Evolutionary conservation across 64 coral and sea anemone genomes (phyloP).

Genomic region (Platygyra sinensis): DNA sequence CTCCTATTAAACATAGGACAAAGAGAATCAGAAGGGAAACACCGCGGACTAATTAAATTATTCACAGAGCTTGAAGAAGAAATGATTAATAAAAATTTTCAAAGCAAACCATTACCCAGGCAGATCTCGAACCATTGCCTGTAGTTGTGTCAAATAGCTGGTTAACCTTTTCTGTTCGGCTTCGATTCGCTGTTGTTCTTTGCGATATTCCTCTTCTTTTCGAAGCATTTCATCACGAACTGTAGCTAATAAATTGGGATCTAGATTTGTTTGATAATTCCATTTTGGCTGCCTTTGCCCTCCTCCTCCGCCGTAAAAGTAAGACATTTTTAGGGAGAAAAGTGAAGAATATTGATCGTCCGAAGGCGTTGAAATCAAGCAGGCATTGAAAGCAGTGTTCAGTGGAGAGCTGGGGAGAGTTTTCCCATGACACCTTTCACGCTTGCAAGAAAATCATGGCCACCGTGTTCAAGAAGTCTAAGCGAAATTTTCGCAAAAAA

Average conservation of each 20-base stretch:
- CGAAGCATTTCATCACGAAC: slow-evolving; percentile 89
- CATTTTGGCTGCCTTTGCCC: slow-evolving; percentile 73
- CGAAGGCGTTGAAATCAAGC: background rate
- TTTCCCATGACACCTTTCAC: slow-evolving; percentile 53
- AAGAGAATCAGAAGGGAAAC: too few relatives aligned
- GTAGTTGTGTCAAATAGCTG: slow-evolving; percentile 75
- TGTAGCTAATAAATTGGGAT: slow-evolving; percentile 87
- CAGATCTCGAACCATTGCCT: slow-evolving; percentile 88
- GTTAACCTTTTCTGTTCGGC: slow-evolving; percentile 68
- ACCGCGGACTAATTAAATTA: too few relatives aligned
- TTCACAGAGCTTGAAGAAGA: too few relatives aligned
- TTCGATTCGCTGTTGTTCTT: slow-evolving; percentile 50
- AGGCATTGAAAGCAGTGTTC: slow-evolving; percentile 22
- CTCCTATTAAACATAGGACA: background rate
- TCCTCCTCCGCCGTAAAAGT: slow-evolving; percentile 64
- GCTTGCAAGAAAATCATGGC: slow-evolving; percentile 58
- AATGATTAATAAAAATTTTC: too few relatives aligned
- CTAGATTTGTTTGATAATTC: slow-evolving; percentile 93
- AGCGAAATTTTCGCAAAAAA: slow-evolving; percentile 95
- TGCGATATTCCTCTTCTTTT: slow-evolving; percentile 84
- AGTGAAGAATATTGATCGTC: background rate
- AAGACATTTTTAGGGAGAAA: slow-evolving; percentile 55
- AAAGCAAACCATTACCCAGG: slow-evolving; percentile 52
- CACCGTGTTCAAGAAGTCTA: slow-evolving; percentile 82
- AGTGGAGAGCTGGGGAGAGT: slow-evolving; percentile 2